These are phyloP conservation scores for Falco biarmicus DNA, from an alignment of 2,797 vertebrate genomes.

Conservation along the genomic window DNA sequence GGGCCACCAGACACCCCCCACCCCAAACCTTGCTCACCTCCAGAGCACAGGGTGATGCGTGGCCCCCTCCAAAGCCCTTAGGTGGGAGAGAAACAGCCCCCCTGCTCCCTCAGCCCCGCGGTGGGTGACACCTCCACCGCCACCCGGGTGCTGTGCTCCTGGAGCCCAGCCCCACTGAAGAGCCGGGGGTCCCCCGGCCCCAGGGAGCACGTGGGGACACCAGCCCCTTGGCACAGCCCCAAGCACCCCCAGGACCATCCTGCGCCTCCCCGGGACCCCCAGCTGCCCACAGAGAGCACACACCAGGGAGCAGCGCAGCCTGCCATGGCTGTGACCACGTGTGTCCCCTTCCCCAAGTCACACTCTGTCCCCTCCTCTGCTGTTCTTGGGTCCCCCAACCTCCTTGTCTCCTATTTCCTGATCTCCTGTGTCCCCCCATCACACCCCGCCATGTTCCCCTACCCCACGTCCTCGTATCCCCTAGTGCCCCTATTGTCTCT, in stretches of 20 bases:
- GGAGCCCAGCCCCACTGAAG: background rate
- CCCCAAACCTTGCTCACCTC: background rate
- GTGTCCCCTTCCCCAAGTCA: too few relatives aligned
- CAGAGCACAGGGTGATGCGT: background rate
- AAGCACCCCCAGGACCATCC: background rate
- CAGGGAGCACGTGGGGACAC: background rate
- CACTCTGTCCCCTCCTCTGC: background rate
- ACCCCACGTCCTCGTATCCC: fast-evolving
- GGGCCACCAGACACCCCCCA: background rate
- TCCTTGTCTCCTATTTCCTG: background rate
- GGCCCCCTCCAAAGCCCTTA: fast-evolving
- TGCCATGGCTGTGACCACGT: background rate
- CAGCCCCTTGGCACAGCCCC: background rate
- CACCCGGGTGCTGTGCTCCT: background rate
- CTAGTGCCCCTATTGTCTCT: background rate
- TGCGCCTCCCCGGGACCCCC: fast-evolving
- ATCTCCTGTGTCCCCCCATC: background rate
- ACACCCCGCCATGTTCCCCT: too few relatives aligned
- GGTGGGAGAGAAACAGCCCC: background rate
- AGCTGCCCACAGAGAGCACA: background rate
- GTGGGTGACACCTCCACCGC: background rate
- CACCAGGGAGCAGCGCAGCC: background rate
- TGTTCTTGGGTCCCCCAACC: background rate
- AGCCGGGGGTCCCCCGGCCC: background rate
- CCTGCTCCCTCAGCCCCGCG: fast-evolving